A percentile compares a stretch with the other conserved stretches of the same genome.
phyloP scores from a whole-genome alignment of 2,113 vertebrate genomes.

The Peromyscus californicus region DNA sequence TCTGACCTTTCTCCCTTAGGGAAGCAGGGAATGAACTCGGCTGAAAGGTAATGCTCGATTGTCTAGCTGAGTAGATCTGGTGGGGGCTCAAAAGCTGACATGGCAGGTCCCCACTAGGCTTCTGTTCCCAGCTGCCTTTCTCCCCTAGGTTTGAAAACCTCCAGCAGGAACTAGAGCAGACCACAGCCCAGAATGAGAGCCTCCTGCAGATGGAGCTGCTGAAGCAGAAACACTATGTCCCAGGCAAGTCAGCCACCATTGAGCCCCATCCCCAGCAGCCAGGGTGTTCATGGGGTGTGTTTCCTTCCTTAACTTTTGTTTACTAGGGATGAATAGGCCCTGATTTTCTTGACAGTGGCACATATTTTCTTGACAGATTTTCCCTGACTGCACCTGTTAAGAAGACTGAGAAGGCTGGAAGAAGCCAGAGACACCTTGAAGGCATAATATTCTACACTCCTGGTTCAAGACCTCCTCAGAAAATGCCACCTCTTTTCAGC shows the following conservation, averaged over 20 bases:
- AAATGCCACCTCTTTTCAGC: background rate
- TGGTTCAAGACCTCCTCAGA: background rate
- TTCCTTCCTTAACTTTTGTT: background rate
- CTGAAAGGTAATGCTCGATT: background rate
- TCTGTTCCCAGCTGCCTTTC: background rate
- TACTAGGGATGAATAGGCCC: background rate
- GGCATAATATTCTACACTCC: background rate
- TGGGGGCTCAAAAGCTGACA: background rate
- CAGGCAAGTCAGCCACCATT: background rate
- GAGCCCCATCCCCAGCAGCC: background rate
- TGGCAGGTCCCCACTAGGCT: background rate
- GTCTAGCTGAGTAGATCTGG: background rate
- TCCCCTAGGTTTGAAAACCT: background rate
- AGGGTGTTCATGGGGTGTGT: background rate
- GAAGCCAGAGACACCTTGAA: background rate
- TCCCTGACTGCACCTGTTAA: background rate
- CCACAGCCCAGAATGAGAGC: background rate
- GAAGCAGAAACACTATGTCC: background rate
- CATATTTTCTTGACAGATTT: background rate
- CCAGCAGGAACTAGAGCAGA: background rate
- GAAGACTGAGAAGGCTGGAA: background rate
- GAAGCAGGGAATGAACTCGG: background rate
- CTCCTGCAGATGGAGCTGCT: background rate
- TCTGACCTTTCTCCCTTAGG: background rate
- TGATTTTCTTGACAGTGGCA: background rate